A percentile compares a stretch with the other conserved stretches of the same genome.
Conservation (phyloP, 2,113 vertebrate genomes). For the Andinoacara biseriatus region DNA sequence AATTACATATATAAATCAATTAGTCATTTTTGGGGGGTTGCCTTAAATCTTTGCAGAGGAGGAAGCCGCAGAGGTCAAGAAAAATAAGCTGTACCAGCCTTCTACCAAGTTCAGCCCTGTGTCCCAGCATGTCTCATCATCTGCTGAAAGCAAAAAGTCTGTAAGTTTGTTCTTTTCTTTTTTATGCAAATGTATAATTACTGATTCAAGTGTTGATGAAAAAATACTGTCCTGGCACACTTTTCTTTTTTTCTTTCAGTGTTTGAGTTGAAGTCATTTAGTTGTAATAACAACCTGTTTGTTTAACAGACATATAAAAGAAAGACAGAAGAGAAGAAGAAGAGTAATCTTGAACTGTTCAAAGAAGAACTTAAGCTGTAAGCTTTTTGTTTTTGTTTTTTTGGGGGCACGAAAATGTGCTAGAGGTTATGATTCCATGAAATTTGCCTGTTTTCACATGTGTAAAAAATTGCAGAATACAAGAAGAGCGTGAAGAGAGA, state of each 20-base stretch:
- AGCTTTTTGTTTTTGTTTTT: constrained; percentile 58
- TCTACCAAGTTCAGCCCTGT: constrained; percentile 71
- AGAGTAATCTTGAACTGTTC: constrained; percentile 85
- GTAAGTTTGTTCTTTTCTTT: constrained; percentile 66
- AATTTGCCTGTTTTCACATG: not conserved
- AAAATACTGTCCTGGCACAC: accelerated
- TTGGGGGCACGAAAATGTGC: not conserved
- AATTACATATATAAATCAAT: not conserved
- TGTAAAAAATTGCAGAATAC: constrained; percentile 74
- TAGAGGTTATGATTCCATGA: not conserved
- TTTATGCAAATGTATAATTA: not conserved
- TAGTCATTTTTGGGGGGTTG: not conserved
- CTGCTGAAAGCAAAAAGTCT: constrained; percentile 72
- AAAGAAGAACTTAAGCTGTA: constrained; percentile 86
- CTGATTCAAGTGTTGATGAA: not conserved
- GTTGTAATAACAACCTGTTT: not conserved
- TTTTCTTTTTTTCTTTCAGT: not conserved
- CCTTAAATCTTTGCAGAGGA: constrained; percentile 70
- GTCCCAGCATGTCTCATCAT: constrained; percentile 61
- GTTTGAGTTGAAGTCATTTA: not conserved
- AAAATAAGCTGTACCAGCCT: constrained; percentile 81
- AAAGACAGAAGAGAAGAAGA: constrained; percentile 83
- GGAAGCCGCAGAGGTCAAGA: constrained; percentile 78
- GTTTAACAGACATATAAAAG: constrained; percentile 75
- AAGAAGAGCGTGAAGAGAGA: constrained; percentile 84